phyloP scores from a whole-genome alignment of 37 sponge, comb jelly and placozoan species.

The Cladorhizidae sp. region DNA sequence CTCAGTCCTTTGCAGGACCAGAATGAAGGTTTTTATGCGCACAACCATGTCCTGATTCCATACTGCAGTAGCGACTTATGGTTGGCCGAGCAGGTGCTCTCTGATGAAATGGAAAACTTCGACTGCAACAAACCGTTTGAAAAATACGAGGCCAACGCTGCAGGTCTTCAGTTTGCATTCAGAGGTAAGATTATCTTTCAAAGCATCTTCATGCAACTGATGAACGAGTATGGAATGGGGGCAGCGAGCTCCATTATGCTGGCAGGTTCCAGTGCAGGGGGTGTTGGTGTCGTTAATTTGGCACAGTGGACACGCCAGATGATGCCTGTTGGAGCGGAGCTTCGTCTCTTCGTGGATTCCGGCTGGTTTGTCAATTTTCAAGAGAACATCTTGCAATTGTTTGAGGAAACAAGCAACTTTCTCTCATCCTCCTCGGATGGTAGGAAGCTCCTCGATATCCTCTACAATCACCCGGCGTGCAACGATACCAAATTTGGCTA shows the following conservation, averaged over 20 bases:
- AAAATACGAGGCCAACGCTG: constrained; percentile 3
- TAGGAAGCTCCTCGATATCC: neutral
- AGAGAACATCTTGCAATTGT: constrained; percentile 7
- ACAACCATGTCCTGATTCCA: constrained; percentile 78
- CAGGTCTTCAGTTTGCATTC: constrained; percentile 64
- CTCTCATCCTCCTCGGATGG: neutral
- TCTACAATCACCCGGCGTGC: constrained; percentile 15
- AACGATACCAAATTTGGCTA: constrained; percentile 27
- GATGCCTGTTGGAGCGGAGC: neutral
- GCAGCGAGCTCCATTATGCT: constrained; percentile 24
- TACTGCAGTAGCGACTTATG: constrained; percentile 85
- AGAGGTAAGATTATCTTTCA: constrained; percentile 61
- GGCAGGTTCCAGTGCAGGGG: constrained; percentile 84
- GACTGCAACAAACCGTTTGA: constrained; percentile 19
- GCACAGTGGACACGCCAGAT: constrained; percentile 52
- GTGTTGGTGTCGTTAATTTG: constrained; percentile 74
- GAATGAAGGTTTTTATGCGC: constrained; percentile 44
- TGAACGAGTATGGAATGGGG: constrained; percentile 12
- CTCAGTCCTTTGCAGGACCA: constrained; percentile 1
- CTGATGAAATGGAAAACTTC: neutral
- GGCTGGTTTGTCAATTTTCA: constrained; percentile 91
- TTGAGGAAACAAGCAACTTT: neutral
- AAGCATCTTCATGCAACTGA: constrained; percentile 41
- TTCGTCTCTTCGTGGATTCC: constrained; percentile 62
- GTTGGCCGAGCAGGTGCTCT: constrained; percentile 13